These are phyloP conservation scores for Oceanodroma leucorhoa DNA, from an alignment of 2,797 vertebrate genomes.

Conservation along the genomic window DNA sequence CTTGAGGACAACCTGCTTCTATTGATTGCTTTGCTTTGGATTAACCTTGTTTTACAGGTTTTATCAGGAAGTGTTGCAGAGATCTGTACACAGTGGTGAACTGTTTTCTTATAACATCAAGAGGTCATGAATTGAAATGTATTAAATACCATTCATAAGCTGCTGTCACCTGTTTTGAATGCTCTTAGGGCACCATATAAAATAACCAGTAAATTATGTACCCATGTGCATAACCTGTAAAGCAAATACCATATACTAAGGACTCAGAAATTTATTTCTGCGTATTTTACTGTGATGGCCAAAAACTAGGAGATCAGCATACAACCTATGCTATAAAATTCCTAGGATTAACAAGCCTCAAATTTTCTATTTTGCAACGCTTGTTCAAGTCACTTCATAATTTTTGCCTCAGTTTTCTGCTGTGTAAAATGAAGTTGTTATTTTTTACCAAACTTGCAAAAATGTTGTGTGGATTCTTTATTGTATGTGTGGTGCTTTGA, in stretches of 20 bases:
- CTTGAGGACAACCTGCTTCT: neutral
- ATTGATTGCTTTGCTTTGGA: neutral
- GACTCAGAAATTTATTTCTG: neutral
- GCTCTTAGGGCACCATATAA: neutral
- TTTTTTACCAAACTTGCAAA: neutral
- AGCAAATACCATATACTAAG: neutral
- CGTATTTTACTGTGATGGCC: neutral
- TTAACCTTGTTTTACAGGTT: neutral
- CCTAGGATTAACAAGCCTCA: neutral
- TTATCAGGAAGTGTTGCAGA: neutral
- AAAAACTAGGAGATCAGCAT: neutral
- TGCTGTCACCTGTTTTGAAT: neutral
- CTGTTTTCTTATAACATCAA: neutral
- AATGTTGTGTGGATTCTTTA: neutral
- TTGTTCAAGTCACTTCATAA: neutral
- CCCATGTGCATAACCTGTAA: neutral
- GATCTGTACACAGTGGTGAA: neutral
- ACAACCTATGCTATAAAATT: neutral
- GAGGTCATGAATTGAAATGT: neutral
- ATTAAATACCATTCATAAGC: neutral
- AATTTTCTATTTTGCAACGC: neutral
- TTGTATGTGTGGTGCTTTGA: neutral
- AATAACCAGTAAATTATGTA: neutral
- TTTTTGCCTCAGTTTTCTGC: neutral
- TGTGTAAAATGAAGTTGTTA: neutral